These are phyloP conservation scores for Coracias cyanogaster DNA, from an alignment of 2,797 vertebrate genomes.

Conservation along the genomic window DNA sequence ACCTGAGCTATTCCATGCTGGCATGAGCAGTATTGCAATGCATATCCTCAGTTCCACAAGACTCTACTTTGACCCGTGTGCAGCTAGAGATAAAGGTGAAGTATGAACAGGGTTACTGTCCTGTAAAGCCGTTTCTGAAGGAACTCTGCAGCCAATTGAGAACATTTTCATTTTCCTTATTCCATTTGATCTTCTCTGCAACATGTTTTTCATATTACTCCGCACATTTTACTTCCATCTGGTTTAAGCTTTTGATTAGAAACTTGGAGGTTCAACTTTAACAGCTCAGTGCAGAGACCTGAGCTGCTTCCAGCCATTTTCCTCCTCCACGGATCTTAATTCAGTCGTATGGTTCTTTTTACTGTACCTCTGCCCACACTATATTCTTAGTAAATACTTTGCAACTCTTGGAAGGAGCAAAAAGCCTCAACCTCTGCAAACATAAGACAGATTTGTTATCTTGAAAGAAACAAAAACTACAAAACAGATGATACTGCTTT, in stretches of 20 bases:
- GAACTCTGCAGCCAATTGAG: conserved; percentile 31
- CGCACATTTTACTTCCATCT: conserved; percentile 78
- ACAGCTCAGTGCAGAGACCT: conserved; percentile 40
- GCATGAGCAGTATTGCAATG: neutral
- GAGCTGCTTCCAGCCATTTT: conserved; percentile 39
- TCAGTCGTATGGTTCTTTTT: neutral
- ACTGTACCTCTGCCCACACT: neutral
- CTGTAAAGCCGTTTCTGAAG: conserved; percentile 58
- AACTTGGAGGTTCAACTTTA: conserved; percentile 63
- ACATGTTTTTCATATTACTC: conserved; percentile 80
- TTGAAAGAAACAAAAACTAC: neutral
- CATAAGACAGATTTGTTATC: neutral
- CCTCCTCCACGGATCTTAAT: neutral
- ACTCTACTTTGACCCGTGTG: neutral
- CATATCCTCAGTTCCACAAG: neutral
- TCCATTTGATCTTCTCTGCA: conserved; percentile 77
- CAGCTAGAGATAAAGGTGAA: neutral
- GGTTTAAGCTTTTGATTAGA: conserved; percentile 79
- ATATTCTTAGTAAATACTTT: neutral
- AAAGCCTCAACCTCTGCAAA: neutral
- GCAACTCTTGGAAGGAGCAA: neutral
- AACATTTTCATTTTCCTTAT: conserved; percentile 64
- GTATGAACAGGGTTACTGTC: neutral
- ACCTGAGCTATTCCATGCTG: neutral
- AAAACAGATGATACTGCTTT: neutral